These are phyloP conservation scores for Carcharodon carcharias DNA, from an alignment of 2,797 vertebrate genomes.

Conservation along the genomic window DNA sequence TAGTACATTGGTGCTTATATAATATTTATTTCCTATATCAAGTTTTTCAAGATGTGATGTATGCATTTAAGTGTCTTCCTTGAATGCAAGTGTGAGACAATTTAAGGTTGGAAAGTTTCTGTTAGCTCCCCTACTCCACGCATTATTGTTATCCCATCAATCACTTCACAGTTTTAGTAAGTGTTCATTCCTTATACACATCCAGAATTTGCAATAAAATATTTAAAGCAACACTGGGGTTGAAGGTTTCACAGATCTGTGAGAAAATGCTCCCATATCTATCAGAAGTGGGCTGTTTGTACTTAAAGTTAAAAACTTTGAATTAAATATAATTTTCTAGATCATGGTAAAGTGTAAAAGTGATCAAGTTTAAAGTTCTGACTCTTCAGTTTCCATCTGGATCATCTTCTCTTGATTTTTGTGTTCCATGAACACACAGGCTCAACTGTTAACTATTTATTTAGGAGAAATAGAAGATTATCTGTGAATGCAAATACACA, in stretches of 20 bases:
- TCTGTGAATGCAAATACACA: neutral
- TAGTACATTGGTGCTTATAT: neutral
- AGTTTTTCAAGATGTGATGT: neutral
- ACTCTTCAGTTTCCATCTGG: neutral
- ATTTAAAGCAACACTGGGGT: neutral
- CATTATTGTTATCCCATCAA: neutral
- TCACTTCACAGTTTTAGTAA: neutral
- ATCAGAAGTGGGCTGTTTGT: neutral
- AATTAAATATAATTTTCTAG: neutral
- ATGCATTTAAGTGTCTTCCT: neutral
- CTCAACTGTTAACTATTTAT: constrained; percentile 6
- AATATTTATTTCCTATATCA: neutral
- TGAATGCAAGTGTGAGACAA: neutral
- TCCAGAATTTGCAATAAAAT: neutral
- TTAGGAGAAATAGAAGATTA: neutral
- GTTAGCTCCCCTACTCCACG: neutral
- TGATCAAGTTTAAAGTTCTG: neutral
- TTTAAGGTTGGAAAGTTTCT: neutral
- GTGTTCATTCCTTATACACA: neutral
- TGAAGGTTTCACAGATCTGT: too few relatives aligned
- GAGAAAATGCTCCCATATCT: neutral
- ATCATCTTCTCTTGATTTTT: neutral
- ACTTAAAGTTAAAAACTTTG: neutral
- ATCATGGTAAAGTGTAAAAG: neutral
- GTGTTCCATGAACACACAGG: neutral